Evolutionary conservation across 2,113 vertebrate species (phyloP).

Genomic region (Perccottus glenii): DNA sequence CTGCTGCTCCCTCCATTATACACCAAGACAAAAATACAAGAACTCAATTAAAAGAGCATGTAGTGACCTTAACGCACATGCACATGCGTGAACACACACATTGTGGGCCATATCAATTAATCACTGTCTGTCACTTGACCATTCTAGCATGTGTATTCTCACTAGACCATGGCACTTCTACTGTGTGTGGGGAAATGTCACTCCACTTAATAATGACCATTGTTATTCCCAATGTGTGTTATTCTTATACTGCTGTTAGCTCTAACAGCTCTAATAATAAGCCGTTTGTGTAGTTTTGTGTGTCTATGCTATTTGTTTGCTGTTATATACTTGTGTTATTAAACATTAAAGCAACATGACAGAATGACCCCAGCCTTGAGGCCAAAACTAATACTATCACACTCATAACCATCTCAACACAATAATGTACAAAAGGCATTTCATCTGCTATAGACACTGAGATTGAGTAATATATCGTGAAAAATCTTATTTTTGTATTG

Average conservation of each 20-base stretch:
- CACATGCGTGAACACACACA: constrained; percentile 44
- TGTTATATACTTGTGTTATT: constrained; percentile 44
- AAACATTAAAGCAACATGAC: constrained; percentile 59
- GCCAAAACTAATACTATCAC: constrained; percentile 26
- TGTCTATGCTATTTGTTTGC: constrained; percentile 42
- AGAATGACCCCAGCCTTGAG: constrained; percentile 31
- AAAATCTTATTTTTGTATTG: not conserved
- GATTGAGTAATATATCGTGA: not conserved
- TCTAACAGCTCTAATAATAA: constrained; percentile 13
- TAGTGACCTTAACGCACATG: constrained; percentile 72
- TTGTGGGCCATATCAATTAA: constrained; percentile 69
- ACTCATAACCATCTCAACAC: constrained; percentile 17
- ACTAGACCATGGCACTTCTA: constrained; percentile 42
- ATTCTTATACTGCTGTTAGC: constrained; percentile 22
- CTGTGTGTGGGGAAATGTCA: constrained; percentile 24
- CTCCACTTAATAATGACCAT: constrained; percentile 39
- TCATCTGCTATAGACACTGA: not conserved
- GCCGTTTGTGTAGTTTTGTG: not conserved
- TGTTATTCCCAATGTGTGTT: constrained; percentile 33
- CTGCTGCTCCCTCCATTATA: constrained; percentile 65
- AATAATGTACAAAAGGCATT: constrained; percentile 15
- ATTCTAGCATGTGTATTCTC: constrained; percentile 52
- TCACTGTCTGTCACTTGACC: constrained; percentile 69
- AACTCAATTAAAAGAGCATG: constrained; percentile 77
- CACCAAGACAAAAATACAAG: constrained; percentile 67